Evolutionary conservation across 2,113 vertebrate genomes (phyloP).

Genomic region (Nansenia antarctica): DNA sequence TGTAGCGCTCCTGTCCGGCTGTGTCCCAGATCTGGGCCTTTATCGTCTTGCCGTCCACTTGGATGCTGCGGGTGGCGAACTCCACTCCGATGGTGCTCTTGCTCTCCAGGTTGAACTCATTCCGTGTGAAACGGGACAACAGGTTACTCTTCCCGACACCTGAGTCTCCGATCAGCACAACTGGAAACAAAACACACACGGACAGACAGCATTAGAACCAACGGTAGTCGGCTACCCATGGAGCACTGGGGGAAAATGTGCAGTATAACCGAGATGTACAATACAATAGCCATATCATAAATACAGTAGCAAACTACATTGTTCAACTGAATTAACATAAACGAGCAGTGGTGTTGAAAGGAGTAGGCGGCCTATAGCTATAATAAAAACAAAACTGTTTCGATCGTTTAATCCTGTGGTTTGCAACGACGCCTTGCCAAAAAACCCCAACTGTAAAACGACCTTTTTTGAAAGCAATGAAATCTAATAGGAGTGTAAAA

Average conservation of each 20-base stretch:
- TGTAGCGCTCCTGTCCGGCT: conserved; percentile 88
- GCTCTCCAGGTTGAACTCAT: conserved; percentile 95
- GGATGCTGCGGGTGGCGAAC: conserved; percentile 89
- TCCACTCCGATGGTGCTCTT: conserved; percentile 92
- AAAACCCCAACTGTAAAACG: neutral
- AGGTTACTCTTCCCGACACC: conserved; percentile 95
- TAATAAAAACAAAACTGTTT: neutral
- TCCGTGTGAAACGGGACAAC: conserved; percentile 91
- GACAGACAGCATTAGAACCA: conserved; percentile 50
- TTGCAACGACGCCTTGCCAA: neutral
- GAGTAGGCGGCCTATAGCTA: too few relatives aligned
- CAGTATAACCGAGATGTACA: neutral
- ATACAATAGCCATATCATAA: neutral
- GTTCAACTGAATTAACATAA: neutral
- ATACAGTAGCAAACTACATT: neutral
- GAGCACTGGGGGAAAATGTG: neutral
- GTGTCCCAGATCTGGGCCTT: conserved; percentile 93
- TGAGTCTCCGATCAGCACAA: conserved; percentile 92
- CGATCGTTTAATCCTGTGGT: neutral
- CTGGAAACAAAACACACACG: conserved; percentile 58
- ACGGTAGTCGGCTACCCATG: conserved; percentile 62
- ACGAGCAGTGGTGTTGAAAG: too few relatives aligned
- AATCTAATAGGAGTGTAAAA: neutral
- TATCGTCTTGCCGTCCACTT: conserved; percentile 90
- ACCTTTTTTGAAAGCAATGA: neutral